phyloP scores from a whole-genome alignment of 2,113 vertebrate genomes.

The Nothocercus nigrocapillus region DNA sequence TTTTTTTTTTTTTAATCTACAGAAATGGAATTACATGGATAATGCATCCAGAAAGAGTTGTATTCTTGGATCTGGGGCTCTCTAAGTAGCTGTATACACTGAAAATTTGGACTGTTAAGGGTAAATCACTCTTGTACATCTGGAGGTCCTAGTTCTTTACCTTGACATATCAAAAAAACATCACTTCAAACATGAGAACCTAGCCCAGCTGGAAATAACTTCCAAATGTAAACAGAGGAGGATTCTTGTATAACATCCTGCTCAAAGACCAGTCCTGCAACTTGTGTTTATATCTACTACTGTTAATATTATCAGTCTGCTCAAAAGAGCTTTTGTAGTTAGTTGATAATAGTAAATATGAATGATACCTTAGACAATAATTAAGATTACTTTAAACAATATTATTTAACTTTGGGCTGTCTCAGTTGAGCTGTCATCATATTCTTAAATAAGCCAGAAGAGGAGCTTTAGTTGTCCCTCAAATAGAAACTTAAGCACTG shows the following conservation, averaged over 20 bases:
- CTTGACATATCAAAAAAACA: not conserved
- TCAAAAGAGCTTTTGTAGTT: not conserved
- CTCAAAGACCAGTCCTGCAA: not conserved
- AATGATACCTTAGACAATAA: not conserved
- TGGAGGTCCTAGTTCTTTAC: not conserved
- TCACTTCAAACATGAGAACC: not conserved
- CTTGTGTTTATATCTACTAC: not conserved
- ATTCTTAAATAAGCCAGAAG: not conserved
- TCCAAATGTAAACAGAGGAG: not conserved
- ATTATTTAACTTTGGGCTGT: no score
- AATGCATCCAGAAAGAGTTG: not conserved
- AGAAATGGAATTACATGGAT: not conserved
- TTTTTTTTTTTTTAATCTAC: not conserved
- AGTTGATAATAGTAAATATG: not conserved
- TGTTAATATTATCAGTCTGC: not conserved
- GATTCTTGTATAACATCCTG: not conserved
- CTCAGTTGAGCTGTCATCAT: no score
- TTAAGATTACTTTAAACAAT: not conserved
- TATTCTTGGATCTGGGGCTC: not conserved
- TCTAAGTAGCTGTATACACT: not conserved
- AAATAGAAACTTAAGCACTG: not conserved
- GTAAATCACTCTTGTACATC: rapidly evolving
- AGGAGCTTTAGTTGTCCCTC: not conserved
- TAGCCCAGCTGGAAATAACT: not conserved
- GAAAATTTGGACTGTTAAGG: not conserved